Base-by-base conservation (phyloP, 2,797 vertebrate genomes). In the Carduelis carduelis region DNA sequence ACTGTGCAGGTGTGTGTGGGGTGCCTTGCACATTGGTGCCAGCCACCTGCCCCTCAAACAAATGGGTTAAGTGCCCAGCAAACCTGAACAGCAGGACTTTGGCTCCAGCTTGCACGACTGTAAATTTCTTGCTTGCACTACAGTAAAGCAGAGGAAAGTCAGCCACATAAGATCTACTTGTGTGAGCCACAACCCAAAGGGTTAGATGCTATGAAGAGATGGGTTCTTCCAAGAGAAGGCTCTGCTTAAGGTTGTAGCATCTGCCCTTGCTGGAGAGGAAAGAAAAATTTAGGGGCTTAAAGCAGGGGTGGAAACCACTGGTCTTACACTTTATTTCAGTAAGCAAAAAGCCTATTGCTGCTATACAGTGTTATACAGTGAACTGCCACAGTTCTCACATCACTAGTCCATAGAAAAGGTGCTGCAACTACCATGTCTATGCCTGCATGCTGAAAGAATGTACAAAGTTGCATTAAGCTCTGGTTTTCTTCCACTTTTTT, bases 331-430 rank as follows among this genome's bases (percentile, higher is more conserved):
- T 94, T 87, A 96, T 96, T 97, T 84, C 15, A 65, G 37, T 90
- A 97, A 93, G 90, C 83, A 87, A 92, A 91, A 95, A 89, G 95
- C 93, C 97, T 96, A 78, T 94, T 84, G 93, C 92, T 87, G 74
- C 72, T 89, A 81, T 69, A 85, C 83, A 82, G 86, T 59, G 74
- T 94, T 93, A 70, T 61, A 94, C 93, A 96, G 91, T 30, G 43
- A 96, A 95, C 56, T 63, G 93, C 76, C 49, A 59, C 17, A 3
- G 93, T 81, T 95, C 87, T 93, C 83, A 91, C 17, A 4, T 86
- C 89, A 96, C 94, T 69, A 75, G 87, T 95, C 85, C 72, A 85
- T 87, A 68, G 68, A 88, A 96, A 97, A 96, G 75, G 84, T 64
- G 86, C 65, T 68, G 80, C 39, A 26, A 95, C 61, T 72, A 91